Conservation (phyloP, 92 coral and sea anemone species). For the Epizoanthus scotinus region DNA sequence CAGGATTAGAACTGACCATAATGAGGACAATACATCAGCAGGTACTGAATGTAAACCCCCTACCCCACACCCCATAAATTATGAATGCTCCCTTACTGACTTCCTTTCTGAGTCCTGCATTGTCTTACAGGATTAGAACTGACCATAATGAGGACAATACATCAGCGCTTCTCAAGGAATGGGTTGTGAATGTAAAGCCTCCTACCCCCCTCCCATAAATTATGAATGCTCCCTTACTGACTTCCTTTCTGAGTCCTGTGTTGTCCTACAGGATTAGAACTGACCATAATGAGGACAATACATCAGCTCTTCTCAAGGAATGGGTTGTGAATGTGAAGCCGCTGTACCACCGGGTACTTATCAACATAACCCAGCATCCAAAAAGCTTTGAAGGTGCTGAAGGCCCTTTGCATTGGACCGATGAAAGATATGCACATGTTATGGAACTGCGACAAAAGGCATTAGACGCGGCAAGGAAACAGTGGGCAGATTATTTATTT, state of each 20-base stretch:
- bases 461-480: conserved; percentile 85
- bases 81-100: no score
- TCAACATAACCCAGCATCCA: conserved; percentile 69
- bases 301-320: conserved; percentile 70
- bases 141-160: conserved; percentile 95
- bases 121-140: conserved; percentile 74
- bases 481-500: conserved; percentile 97
- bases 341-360: conserved; percentile 83
- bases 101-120: not conserved
- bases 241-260: not conserved
- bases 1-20: conserved; percentile 95
- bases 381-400: conserved; percentile 57
- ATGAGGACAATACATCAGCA: conserved; percentile 85
- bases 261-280: conserved; percentile 75
- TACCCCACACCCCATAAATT: no score
- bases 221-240: no score
- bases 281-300: conserved; percentile 93
- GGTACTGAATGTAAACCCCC: conserved; percentile 73
- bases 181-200: conserved; percentile 77
- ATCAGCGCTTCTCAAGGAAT: conserved; percentile 68
- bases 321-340: conserved; percentile 79
- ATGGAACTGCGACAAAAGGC: conserved; percentile 84
- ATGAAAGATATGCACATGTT: conserved; percentile 62
- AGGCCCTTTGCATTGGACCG: conserved; percentile 74
- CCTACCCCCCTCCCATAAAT: no score